Percentiles rank a stretch among this genome's conserved stretches.
phyloP scores from a whole-genome alignment of 2,888 invertebrate species.

The Eurois occulta region DNA sequence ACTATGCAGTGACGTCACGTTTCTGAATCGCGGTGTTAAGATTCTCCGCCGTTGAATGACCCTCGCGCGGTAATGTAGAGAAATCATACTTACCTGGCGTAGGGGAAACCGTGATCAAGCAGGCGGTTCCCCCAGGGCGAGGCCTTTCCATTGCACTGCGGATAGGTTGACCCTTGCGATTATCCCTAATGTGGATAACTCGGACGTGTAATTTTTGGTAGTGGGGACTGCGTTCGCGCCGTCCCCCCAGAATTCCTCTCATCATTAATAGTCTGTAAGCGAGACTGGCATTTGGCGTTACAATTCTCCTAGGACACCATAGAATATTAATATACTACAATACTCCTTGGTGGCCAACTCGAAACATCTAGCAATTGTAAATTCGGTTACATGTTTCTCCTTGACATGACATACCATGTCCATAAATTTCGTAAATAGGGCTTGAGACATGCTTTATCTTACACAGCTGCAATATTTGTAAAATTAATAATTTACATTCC shows the following conservation, averaged over 20 bases:
- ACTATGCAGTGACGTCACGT: background rate
- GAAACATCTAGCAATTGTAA: background rate
- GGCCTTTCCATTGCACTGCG: slow-evolving; percentile 23
- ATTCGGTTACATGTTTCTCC: background rate
- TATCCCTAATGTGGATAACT: slow-evolving; percentile 24
- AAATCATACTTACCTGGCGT: slow-evolving; percentile 3
- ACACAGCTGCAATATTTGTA: background rate
- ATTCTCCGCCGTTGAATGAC: slow-evolving; percentile 25
- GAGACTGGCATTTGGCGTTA: too few relatives aligned
- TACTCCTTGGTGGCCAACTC: too few relatives aligned
- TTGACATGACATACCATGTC: background rate
- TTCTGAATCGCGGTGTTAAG: slow-evolving; percentile 9
- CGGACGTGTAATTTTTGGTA: slow-evolving; percentile 16
- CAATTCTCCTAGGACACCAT: too few relatives aligned
- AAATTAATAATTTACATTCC: background rate
- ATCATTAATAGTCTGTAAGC: too few relatives aligned
- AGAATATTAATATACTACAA: too few relatives aligned
- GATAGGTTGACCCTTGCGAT: slow-evolving; percentile 27
- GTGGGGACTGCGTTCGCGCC: slow-evolving; percentile 6
- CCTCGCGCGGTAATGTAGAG: background rate
- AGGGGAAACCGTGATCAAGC: slow-evolving; percentile 14
- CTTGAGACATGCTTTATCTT: background rate
- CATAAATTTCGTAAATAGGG: background rate
- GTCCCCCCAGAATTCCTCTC: background rate
- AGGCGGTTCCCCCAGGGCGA: slow-evolving; percentile 28